A percentile compares a stretch with the other conserved stretches of the same genome.
Evolutionary conservation across 2,888 invertebrate genomes (phyloP).

Genomic region (Cerceris rybyensis): DNA sequence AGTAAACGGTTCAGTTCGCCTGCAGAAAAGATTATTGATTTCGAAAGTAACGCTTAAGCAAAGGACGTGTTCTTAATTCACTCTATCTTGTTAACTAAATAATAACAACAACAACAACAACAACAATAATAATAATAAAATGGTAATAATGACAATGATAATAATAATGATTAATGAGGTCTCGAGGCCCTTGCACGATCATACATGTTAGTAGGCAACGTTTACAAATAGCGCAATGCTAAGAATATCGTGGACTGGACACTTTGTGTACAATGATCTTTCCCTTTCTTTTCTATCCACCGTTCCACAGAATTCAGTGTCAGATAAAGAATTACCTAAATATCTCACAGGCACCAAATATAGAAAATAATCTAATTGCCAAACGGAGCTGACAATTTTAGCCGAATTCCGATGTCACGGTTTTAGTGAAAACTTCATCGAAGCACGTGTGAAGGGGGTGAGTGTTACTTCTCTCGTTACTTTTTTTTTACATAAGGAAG

Average conservation of each 20-base stretch:
- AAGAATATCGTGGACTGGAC: neutral
- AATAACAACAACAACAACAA: neutral
- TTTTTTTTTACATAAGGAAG: slow-evolving; percentile 61
- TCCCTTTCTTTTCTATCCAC: neutral
- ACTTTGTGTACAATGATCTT: neutral
- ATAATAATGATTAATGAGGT: no score
- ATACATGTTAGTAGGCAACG: neutral
- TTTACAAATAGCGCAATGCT: neutral
- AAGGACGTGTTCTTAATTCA: no score
- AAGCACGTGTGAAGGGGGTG: slow-evolving; percentile 59
- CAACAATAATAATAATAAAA: no score
- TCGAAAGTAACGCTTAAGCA: slow-evolving; percentile 13
- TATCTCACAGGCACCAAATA: slow-evolving; percentile 1
- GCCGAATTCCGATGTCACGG: slow-evolving; percentile 9
- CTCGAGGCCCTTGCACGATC: neutral
- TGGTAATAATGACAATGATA: no score
- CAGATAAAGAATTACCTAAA: slow-evolving; percentile 4
- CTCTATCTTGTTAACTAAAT: slow-evolving; percentile 1
- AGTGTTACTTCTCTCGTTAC: slow-evolving; percentile 28
- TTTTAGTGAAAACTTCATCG: slow-evolving; percentile 61
- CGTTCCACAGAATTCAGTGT: neutral
- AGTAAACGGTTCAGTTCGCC: slow-evolving; percentile 2
- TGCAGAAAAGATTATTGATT: slow-evolving; percentile 11
- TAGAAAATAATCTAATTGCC: neutral
- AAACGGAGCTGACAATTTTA: slow-evolving; percentile 4